These are phyloP conservation scores for Chaetodon auriga DNA, from an alignment of 2,113 vertebrate species.

Conservation along the genomic window DNA sequence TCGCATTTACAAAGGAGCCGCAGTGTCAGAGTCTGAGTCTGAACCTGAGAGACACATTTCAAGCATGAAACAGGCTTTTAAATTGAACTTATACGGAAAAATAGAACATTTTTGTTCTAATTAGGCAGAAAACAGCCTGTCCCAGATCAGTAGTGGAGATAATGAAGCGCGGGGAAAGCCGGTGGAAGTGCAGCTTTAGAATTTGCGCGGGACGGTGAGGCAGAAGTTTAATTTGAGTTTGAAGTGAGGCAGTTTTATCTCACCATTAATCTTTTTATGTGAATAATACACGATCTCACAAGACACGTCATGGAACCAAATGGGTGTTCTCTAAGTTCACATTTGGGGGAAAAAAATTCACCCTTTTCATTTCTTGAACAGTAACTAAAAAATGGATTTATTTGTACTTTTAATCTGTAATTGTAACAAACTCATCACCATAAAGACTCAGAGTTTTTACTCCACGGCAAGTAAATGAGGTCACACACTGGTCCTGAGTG, in stretches of 20 bases:
- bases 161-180: background rate
- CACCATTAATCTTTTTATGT: background rate
- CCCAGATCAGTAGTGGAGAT: constrained; percentile 9
- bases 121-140: constrained; percentile 44
- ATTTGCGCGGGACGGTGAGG: background rate
- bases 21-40: constrained; percentile 18
- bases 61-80: constrained; percentile 52
- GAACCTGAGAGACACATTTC: constrained; percentile 42
- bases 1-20: constrained; percentile 70
- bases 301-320: background rate
- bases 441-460: background rate
- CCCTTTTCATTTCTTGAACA: background rate
- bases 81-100: constrained; percentile 26
- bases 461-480: background rate
- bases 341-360: background rate
- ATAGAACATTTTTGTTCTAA: constrained; percentile 28
- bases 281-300: background rate
- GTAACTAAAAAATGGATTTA: background rate
- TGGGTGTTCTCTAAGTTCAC: background rate
- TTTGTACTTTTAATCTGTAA: background rate
- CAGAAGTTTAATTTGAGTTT: constrained; percentile 10
- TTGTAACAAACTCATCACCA: background rate
- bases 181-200: background rate
- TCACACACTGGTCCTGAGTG: constrained; percentile 42
- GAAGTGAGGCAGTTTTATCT: background rate